phyloP scores from a whole-genome alignment of 2,888 invertebrate genomes.

The Idaea aversata region DNA sequence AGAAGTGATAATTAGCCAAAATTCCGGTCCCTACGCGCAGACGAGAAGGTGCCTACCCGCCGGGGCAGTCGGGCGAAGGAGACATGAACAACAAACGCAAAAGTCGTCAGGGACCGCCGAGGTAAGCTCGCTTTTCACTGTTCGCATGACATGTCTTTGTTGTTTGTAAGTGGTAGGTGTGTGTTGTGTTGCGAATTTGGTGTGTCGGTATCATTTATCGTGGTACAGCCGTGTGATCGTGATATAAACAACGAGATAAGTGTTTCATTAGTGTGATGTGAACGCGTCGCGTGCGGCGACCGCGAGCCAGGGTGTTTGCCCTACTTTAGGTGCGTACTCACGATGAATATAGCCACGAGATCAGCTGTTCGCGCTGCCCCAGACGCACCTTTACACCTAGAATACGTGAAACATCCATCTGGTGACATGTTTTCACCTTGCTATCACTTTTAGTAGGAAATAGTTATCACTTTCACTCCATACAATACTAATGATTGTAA shows the following conservation, averaged over 20 bases:
- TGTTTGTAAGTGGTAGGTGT: conserved; percentile 44
- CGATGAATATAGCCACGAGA: conserved; percentile 76
- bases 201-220: conserved; percentile 62
- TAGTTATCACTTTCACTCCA: conserved; percentile 47
- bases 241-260: conserved; percentile 65
- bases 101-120: conserved; percentile 88
- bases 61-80: conserved; percentile 82
- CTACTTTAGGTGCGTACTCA: conserved; percentile 73
- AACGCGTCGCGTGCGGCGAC: conserved; percentile 53
- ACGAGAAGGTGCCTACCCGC: conserved; percentile 88
- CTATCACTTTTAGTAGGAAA: conserved; percentile 36
- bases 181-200: conserved; percentile 54
- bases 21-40: conserved; percentile 92
- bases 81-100: conserved; percentile 92
- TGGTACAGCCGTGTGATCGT: conserved; percentile 41
- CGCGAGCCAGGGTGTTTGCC: conserved; percentile 69
- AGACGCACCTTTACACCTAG: conserved; percentile 34
- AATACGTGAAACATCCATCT: not conserved
- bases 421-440: conserved; percentile 11
- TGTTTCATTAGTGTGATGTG: conserved; percentile 44
- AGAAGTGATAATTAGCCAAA: conserved; percentile 83
- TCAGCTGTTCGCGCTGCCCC: conserved; percentile 67
- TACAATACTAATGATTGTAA: conserved; percentile 41
- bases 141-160: conserved; percentile 76
- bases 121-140: conserved; percentile 78